Evolutionary conservation across 2,797 vertebrate species (phyloP), one percentile per base, ranked within the genome.

Genomic region (Xenops minutus): DNA sequence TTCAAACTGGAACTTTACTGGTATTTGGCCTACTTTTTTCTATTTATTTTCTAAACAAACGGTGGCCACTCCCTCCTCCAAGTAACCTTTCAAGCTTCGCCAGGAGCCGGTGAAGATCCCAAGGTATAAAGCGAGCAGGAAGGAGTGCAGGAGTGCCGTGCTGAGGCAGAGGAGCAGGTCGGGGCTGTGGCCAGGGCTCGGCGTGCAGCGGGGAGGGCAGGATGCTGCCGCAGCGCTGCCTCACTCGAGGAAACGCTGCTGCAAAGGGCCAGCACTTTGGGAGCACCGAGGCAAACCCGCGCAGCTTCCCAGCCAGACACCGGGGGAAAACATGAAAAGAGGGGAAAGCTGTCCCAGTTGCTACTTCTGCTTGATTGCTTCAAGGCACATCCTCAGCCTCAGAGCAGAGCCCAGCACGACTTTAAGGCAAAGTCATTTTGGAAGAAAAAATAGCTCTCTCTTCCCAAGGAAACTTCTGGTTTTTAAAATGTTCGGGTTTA

Each of bases 31-130:
- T 95, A 90, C 88, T 92, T 96, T 91, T 94, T 92, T 29, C 82
- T 96, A 49, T 96, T 96, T 97, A 95, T 96, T 96, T 97, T 96
- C 95, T 96, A 96, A 97, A 94, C 89, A 96, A 97, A 94, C 39
- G 76, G 24, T 85, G 89, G 80, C 75, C 89, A 84, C 94, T 96
- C 94, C 92, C 80, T 95, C 56, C 72, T 86, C 69, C 41, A 76
- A 36, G 23, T 46, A 92, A 73, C 83, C 90, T 97, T 95, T 97
- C 69, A 97, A 95, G 91, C 67, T 51, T 86, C 0, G 94, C 95
- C 95, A 96, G 85, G 52, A 93, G 71, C 55, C 85, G 86, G 62
- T 21, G 74, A 92, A 91, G 94, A 96, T 96, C 94, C 93, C 89
- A 92, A 91, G 83, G 91, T 26, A 26, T 8, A 14, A 26, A 26